Evolutionary conservation across 1,140 invertebrate species (phyloP), one percentile per base, ranked within the genome.

Genomic region (Lanistes nyassanus): DNA sequence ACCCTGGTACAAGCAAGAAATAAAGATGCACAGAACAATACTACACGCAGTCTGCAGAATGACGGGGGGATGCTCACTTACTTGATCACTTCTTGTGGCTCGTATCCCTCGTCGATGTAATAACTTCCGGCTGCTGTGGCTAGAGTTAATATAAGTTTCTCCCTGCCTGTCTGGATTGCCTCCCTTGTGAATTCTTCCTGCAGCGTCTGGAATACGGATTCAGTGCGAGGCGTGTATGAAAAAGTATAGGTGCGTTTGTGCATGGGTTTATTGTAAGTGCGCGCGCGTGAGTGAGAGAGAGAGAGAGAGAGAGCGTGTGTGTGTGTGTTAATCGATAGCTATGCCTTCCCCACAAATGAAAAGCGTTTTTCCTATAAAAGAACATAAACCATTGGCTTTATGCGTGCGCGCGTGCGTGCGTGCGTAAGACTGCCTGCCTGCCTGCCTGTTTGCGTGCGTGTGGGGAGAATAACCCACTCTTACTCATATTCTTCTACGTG

Each of bases 111-210:
- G 86, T 77, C 42, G 84, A 84, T 84, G 88, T 91, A 80, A 85
- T 84, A 77, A 47, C 82, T 85, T 0, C 91, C 91, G 9, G 92
- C 91, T 11, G 92, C 90, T 16, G 92, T 92, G 4, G 92, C 91
- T 42, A 92, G 84, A 0, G 91, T 89, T 1, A 93, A 81, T 0
- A 92, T 69, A 86, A 92, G 42, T 87, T 89, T 68, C 84, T 85
- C 29, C 53, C 73, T 79, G 31, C 78, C 78, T 16, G 77, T 75
- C 66, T 75, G 31, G 34, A 69, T 42, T 93, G 94, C 82, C 90
- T 87, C 83, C 36, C 74, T 69, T 23, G 64, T 92, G 71, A 97
- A 94, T 16, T 92, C 93, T 31, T 90, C 90, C 51, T 92, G 93
- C 0, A 98, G 83, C 86, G 96, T 95, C 69, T 86, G 77, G 29